phyloP scores from a whole-genome alignment of 1,140 invertebrate genomes.

The Phthorimaea operculella region DNA sequence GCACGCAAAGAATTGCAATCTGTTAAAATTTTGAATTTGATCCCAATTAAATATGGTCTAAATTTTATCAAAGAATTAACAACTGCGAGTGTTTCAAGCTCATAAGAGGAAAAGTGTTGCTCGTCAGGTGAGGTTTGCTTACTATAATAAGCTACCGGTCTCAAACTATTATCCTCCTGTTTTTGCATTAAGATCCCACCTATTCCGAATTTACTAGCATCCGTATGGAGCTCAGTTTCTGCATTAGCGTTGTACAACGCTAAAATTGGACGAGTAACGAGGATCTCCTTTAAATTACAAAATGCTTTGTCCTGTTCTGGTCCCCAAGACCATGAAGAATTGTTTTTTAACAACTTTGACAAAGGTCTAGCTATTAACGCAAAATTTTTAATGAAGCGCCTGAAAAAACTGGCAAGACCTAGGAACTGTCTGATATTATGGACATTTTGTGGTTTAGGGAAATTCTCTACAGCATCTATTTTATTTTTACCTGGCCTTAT shows the following conservation, averaged over 20 bases:
- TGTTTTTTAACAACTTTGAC: constrained; percentile 3
- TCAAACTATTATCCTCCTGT: not conserved
- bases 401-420: constrained; percentile 3
- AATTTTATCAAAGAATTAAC: not conserved
- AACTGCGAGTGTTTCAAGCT: not conserved
- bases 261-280: not conserved
- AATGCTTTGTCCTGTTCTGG: not conserved
- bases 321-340: not conserved
- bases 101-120: constrained; percentile 3
- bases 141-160: constrained; percentile 3
- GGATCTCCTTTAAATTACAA: not conserved
- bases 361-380: not conserved
- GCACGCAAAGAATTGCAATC: constrained; percentile 1
- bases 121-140: not conserved
- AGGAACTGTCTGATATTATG: constrained; percentile 2
- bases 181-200: constrained; percentile 4
- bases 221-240: constrained; percentile 3
- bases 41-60: not conserved
- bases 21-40: not conserved
- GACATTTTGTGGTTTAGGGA: not conserved
- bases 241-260: not conserved
- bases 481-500: not conserved
- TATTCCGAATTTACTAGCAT: not conserved
- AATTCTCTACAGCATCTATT: not conserved
- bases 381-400: constrained; percentile 2